Base-by-base conservation (phyloP, 1,140 invertebrate species). In the Sitobion miscanthi region DNA sequence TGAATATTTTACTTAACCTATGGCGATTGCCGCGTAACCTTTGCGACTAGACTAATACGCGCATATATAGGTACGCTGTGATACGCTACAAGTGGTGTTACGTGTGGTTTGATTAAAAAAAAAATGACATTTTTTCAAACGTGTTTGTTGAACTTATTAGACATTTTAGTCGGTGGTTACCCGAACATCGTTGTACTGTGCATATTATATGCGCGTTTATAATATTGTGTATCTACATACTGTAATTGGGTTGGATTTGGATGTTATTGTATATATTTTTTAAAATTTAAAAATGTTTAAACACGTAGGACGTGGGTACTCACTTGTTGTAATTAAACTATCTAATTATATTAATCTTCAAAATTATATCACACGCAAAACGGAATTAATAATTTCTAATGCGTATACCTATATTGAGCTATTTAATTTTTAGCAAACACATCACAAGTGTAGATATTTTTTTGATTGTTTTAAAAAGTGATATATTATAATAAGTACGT, bases 1-100 rank as follows among this genome's bases (percentile, higher is more conserved):
- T 82, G 35, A 38, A 87, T 87, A 87, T 87, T 87, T 87, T 87
- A 47, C 85, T 49, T n/a, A 87, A 87, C 42, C 25, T 87, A 86
- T 45, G 38, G 23, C 23, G 45, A 86, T 47, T 47, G 42, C 42
- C 30, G 45, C 25, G 6, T 42, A 86, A 86, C 23, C 23, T 86
- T 86, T 77, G n/a, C 14, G 62, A 17, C 30, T n/a, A 77, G n/a
- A 77, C 62, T 35, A 77, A 77, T 77, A 77, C 4, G 30, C 7
- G 62, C 30, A 69, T n/a, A 14, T n/a, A 14, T 6, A 69, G 62
- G 30, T 54, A 21, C 21, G 5, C 30, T 6, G 30, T 77, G 30
- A 77, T 77, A n/a, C 17, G 4, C n/a, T 6, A 42, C 42, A 42
- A n/a, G n/a, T 77, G 14, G n/a, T 77, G n/a, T 77, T 77, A 77